phyloP scores from a whole-genome alignment of 2,888 invertebrate species.

The Endomychus coccineus region DNA sequence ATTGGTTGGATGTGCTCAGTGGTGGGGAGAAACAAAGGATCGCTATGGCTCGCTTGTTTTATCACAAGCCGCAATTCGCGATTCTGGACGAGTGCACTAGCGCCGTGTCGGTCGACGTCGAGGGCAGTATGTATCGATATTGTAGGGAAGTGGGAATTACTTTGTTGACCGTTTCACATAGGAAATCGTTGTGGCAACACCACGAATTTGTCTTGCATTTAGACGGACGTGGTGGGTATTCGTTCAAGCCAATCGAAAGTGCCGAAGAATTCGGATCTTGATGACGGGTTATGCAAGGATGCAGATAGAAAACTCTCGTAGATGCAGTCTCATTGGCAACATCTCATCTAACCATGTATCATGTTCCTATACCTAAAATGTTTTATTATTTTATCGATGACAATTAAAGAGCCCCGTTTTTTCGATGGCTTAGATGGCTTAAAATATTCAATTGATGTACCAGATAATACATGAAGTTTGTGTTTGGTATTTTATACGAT shows the following conservation, averaged over 20 bases:
- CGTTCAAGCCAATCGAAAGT: constrained; percentile 74
- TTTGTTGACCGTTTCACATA: constrained; percentile 94
- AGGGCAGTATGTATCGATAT: constrained; percentile 94
- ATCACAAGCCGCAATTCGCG: constrained; percentile 96
- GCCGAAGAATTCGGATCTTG: constrained; percentile 15
- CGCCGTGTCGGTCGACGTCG: constrained; percentile 97
- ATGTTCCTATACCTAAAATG: too few relatives aligned
- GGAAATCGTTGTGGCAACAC: constrained; percentile 94
- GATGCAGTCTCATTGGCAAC: too few relatives aligned
- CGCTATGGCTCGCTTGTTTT: constrained; percentile 96
- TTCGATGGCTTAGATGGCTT: too few relatives aligned
- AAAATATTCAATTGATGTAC: too few relatives aligned
- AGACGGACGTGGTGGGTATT: constrained; percentile 89
- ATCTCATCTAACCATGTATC: too few relatives aligned
- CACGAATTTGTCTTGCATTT: constrained; percentile 94
- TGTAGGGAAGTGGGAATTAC: constrained; percentile 85
- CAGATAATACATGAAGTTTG: too few relatives aligned
- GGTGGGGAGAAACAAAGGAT: constrained; percentile 98
- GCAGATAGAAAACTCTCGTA: too few relatives aligned
- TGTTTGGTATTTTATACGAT: too few relatives aligned
- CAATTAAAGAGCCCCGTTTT: too few relatives aligned
- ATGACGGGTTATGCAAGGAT: too few relatives aligned
- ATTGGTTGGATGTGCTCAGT: constrained; percentile 97
- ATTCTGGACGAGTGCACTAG: constrained; percentile 98
- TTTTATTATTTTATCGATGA: too few relatives aligned